Conservation (phyloP, 1,140 invertebrate genomes). For the Drosophila eugracilis region DNA sequence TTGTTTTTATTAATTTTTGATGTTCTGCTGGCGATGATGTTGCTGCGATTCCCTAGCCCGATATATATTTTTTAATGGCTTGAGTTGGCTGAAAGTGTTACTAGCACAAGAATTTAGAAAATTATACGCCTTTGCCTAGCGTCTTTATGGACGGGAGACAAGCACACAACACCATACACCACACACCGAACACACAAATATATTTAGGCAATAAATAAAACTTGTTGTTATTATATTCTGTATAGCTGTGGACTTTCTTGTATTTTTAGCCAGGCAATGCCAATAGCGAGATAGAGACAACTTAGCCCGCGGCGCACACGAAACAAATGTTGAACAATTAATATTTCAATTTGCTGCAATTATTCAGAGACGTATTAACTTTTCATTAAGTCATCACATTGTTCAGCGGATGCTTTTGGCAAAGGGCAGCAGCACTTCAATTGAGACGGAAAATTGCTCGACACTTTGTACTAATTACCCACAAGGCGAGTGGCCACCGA, state of each 20-base stretch:
- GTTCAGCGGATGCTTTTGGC: slow-evolving; percentile 49
- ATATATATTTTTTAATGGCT: slow-evolving; percentile 72
- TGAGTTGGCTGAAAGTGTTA: slow-evolving; percentile 68
- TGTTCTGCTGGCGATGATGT: slow-evolving; percentile 33
- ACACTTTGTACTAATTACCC: slow-evolving; percentile 70
- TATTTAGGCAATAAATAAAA: slow-evolving; percentile 80
- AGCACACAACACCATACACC: slow-evolving; percentile 12
- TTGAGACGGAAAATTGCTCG: slow-evolving; percentile 65
- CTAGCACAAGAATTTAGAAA: slow-evolving; percentile 68
- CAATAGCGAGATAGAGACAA: slow-evolving; percentile 70
- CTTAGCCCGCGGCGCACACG: slow-evolving; percentile 39
- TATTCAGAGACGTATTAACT: slow-evolving; percentile 76
- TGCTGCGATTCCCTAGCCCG: slow-evolving; percentile 31
- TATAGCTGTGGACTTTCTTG: slow-evolving; percentile 63
- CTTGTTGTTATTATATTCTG: slow-evolving; percentile 75
- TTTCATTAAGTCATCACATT: slow-evolving; percentile 52
- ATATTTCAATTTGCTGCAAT: slow-evolving; percentile 75
- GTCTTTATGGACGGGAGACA: slow-evolving; percentile 47
- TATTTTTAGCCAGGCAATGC: slow-evolving; percentile 80
- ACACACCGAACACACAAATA: slow-evolving; percentile 39
- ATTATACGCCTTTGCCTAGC: slow-evolving; percentile 62
- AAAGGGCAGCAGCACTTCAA: slow-evolving; percentile 56
- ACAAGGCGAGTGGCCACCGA: slow-evolving; percentile 26
- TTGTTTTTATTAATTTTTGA: slow-evolving; percentile 38
- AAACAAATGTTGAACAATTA: slow-evolving; percentile 75